phyloP scores from a whole-genome alignment of 2,888 invertebrate species.

The Trissoscelio sp. region DNA sequence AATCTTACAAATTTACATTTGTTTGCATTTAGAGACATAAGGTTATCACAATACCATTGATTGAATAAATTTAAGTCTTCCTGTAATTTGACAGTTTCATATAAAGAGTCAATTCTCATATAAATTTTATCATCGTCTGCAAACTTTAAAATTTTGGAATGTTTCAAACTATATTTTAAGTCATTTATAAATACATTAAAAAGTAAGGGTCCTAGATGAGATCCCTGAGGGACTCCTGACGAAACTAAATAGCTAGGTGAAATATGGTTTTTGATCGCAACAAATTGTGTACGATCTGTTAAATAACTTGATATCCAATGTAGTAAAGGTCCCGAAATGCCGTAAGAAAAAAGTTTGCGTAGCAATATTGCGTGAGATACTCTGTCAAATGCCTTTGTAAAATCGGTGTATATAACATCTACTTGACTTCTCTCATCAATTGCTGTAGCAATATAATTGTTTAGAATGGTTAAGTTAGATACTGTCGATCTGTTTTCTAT shows the following conservation, averaged over 20 bases:
- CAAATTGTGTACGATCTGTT: neutral
- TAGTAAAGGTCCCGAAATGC: slow-evolving; percentile 18
- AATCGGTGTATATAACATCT: slow-evolving; percentile 65
- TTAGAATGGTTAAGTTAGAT: slow-evolving; percentile 64
- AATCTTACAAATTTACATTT: no score
- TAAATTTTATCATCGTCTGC: slow-evolving; percentile 6
- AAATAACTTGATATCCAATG: slow-evolving; percentile 11
- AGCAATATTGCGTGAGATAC: slow-evolving; percentile 65
- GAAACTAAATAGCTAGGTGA: neutral
- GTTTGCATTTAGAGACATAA: neutral
- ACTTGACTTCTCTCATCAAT: slow-evolving; percentile 61
- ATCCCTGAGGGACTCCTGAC: slow-evolving; percentile 13
- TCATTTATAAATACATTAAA: slow-evolving; percentile 14
- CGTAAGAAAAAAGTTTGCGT: slow-evolving; percentile 50
- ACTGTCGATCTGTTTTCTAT: slow-evolving; percentile 60
- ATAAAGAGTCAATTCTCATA: no score
- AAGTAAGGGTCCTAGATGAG: slow-evolving; percentile 5
- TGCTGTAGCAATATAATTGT: slow-evolving; percentile 53
- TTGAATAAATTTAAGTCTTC: no score
- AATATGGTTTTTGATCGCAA: neutral
- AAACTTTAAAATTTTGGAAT: neutral
- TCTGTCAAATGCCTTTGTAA: slow-evolving; percentile 71
- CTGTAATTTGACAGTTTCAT: no score
- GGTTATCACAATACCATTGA: neutral
- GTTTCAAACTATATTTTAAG: no score